Evolutionary conservation across 2,888 invertebrate species (phyloP), one percentile per base, ranked within the genome.

Genomic region (Drosophila villosipedis): DNA sequence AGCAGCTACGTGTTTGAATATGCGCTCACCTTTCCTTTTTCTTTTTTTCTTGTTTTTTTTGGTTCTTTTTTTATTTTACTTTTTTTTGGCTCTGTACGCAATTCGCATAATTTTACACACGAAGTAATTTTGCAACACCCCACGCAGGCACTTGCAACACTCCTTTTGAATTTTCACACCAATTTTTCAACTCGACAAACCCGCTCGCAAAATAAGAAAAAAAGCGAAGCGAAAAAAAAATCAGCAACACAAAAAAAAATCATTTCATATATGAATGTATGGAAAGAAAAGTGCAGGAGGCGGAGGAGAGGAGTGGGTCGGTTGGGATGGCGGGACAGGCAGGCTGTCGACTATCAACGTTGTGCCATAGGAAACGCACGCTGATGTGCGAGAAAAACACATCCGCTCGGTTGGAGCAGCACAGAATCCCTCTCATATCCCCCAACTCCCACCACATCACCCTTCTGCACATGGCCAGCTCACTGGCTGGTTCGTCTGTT

Each of bases 91-190:
- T 35, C 35, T 9, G 75, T 91, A 90, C 89, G 91, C 89, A 91
- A 91, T 85, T 90, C 87, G 89, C 91, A 87, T 87, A 91, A 87
- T 87, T 87, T 87, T 89, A 89, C 91, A 89, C 89, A 91, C 86
- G 86, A 86, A 90, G 91, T 91, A 86, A 91, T 86, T 91, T 91
- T 59, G 89, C 86, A 86, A 90, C 90, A 87, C 90, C 78, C 90
- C 70, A 71, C 70, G 59, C 72, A 76, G 77, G 80, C 91, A 85
- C 78, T 89, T 73, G 91, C 83, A 90, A 72, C 91, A 75, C 91
- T 91, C 91, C 83, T 92, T 92, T 89, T 86, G 86, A 87, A 92
- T 91, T 92, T 91, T 92, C 92, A 84, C 91, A 92, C 84, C 91
- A 91, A 92, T 91, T 91, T 92, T 84, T 91, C 92, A 91, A 89